phyloP scores from a whole-genome alignment of 2,113 vertebrate genomes.

The Pomatostomus ruficeps region DNA sequence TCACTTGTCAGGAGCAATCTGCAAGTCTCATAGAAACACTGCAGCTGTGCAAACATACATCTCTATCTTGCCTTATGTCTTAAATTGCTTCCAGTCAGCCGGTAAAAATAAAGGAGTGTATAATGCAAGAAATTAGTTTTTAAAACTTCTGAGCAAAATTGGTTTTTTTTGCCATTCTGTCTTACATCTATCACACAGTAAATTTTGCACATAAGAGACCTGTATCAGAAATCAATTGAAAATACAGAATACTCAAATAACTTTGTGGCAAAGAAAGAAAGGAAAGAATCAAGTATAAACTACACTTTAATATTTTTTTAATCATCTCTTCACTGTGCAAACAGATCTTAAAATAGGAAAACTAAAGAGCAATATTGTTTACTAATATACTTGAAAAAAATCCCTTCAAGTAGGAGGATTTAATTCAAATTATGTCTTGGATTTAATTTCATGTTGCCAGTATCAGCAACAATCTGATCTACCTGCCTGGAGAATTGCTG shows the following conservation, averaged over 20 bases:
- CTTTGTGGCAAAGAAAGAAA: not conserved
- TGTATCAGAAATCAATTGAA: not conserved
- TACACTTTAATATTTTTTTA: not conserved
- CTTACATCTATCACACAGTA: not conserved
- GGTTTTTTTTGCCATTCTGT: not conserved
- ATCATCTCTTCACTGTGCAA: not conserved
- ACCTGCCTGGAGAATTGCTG: not conserved
- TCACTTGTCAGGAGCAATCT: conserved; percentile 55
- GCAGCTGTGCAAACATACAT: not conserved
- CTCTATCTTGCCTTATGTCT: not conserved
- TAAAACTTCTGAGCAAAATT: not conserved
- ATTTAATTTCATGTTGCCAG: not conserved
- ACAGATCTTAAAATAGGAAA: not conserved
- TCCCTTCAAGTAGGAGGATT: not conserved
- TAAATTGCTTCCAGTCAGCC: not conserved
- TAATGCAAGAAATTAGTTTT: not conserved
- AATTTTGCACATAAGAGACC: not conserved
- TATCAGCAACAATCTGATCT: not conserved
- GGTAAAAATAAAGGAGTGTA: not conserved
- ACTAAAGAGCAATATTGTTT: not conserved
- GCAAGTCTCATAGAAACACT: not conserved
- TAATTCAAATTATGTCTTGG: not conserved
- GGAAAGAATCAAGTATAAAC: not conserved
- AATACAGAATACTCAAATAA: not conserved
- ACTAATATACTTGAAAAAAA: not conserved